phyloP scores from a whole-genome alignment of 2,888 invertebrate genomes.

The Boloria euphrosyne region DNA sequence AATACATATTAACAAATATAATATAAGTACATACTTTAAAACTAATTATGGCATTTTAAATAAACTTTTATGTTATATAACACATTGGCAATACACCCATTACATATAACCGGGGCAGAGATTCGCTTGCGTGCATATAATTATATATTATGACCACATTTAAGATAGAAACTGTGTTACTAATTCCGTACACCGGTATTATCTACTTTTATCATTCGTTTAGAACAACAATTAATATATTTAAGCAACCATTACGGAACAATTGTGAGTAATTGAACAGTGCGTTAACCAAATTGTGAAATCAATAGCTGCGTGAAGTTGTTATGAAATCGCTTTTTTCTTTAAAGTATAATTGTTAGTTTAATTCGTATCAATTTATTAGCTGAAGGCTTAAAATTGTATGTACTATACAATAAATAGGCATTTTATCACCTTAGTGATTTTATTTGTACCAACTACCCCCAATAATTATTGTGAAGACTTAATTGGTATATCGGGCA shows the following conservation, averaged over 20 bases:
- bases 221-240: background rate
- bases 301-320: slow-evolving; percentile 21
- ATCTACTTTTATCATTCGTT: slow-evolving; percentile 4
- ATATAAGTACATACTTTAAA: too few relatives aligned
- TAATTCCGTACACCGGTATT: background rate
- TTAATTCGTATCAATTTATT: slow-evolving; percentile 1
- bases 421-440: too few relatives aligned
- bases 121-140: slow-evolving; percentile 11
- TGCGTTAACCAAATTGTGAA: slow-evolving; percentile 32
- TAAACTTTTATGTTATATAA: too few relatives aligned
- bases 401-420: slow-evolving; percentile 2
- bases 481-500: too few relatives aligned
- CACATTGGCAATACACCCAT: background rate
- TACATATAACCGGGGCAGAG: slow-evolving; percentile 4
- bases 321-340: slow-evolving; percentile 12
- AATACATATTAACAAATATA: too few relatives aligned
- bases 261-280: slow-evolving; percentile 9
- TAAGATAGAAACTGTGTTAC: slow-evolving; percentile 8
- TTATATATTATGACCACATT: slow-evolving; percentile 12
- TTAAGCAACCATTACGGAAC: slow-evolving; percentile 19
- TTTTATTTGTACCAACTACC: too few relatives aligned
- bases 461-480: too few relatives aligned
- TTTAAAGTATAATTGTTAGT: background rate
- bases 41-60: too few relatives aligned
- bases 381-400: background rate